Conservation (phyloP, 1,140 invertebrate genomes). For the Alviniconcha marisindica region DNA sequence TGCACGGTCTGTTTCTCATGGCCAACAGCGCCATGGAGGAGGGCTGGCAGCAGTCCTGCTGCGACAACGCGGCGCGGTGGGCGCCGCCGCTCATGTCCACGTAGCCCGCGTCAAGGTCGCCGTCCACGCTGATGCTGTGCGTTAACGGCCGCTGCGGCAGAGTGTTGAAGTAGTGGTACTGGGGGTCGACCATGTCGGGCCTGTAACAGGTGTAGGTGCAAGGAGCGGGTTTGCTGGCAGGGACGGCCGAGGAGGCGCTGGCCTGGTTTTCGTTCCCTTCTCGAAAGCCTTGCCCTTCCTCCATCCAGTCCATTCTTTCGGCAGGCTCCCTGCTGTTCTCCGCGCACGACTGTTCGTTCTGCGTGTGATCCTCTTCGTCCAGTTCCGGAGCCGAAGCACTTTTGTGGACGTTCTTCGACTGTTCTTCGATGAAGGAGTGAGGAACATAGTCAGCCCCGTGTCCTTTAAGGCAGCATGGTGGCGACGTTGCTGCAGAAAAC, state of each 20-base stretch:
- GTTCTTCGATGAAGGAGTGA: neutral
- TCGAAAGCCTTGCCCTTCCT: too few species aligned
- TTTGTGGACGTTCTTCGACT: slow-evolving; percentile 6
- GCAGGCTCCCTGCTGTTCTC: too few species aligned
- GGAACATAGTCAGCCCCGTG: slow-evolving; percentile 7
- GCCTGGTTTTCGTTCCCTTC: too few species aligned
- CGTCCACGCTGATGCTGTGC: slow-evolving; percentile 4
- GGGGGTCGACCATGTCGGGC: neutral
- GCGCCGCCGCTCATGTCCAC: neutral
- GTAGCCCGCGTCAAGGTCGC: neutral
- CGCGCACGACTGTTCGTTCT: neutral
- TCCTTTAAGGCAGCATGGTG: neutral
- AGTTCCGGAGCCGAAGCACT: neutral
- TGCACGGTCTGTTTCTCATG: too few species aligned
- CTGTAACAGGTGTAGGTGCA: neutral
- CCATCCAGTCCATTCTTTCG: too few species aligned
- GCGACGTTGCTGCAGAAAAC: neutral
- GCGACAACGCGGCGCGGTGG: neutral
- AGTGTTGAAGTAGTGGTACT: neutral
- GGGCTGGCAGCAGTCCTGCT: neutral
- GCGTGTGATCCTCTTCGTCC: neutral
- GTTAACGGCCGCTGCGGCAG: neutral
- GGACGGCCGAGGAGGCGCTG: too few species aligned
- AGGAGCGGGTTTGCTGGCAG: neutral
- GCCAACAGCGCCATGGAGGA: too few species aligned